These are phyloP conservation scores for Xanthia icteritia DNA, from an alignment of 2,888 invertebrate genomes.

Conservation along the genomic window DNA sequence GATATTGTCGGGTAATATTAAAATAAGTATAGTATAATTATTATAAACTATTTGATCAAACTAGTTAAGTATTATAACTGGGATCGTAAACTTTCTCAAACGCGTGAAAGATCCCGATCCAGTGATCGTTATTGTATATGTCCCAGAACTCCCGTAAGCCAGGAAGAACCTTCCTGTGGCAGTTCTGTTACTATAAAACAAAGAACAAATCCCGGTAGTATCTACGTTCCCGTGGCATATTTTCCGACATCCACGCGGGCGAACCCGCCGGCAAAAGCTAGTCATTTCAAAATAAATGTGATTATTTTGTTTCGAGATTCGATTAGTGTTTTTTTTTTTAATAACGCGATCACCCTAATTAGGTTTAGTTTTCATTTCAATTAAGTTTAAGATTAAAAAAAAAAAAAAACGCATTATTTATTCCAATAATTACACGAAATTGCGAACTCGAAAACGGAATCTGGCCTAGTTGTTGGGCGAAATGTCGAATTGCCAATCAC, in stretches of 20 bases:
- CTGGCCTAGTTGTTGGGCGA: background rate
- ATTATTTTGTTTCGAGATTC: too few relatives aligned
- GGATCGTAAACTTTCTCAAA: background rate
- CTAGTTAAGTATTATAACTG: background rate
- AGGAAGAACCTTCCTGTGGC: background rate
- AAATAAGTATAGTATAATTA: background rate
- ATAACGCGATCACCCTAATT: too few relatives aligned
- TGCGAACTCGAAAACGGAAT: background rate
- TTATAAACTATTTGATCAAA: background rate
- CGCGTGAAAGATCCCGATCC: background rate
- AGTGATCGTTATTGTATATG: background rate
- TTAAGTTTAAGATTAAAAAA: too few relatives aligned
- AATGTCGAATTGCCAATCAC: background rate
- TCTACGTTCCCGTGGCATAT: too few relatives aligned
- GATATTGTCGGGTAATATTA: slow-evolving; percentile 66
- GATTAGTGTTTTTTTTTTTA: too few relatives aligned
- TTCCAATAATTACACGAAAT: background rate
- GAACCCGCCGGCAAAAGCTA: too few relatives aligned
- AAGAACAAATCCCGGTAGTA: too few relatives aligned
- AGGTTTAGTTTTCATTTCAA: too few relatives aligned
- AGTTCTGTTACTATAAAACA: background rate
- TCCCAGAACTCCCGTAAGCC: background rate
- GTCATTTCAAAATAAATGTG: too few relatives aligned
- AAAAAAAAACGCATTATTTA: background rate
- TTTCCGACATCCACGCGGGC: too few relatives aligned